Percentiles rank a stretch among this genome's conserved stretches.
These are phyloP conservation scores for Spea hammondii DNA, from an alignment of 2,797 vertebrate species.

Conservation along the genomic window DNA sequence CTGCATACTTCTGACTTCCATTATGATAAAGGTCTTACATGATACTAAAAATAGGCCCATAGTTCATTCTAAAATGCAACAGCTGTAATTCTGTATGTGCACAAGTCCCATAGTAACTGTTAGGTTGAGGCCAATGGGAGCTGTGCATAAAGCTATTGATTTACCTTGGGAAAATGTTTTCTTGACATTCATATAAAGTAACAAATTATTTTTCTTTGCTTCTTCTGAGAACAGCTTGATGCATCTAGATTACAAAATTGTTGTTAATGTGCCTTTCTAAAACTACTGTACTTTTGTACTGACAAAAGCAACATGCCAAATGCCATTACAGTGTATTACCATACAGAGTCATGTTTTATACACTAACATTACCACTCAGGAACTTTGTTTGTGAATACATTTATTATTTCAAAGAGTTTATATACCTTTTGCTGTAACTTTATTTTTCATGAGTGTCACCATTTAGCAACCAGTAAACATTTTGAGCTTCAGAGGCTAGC, in stretches of 20 bases:
- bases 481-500: not conserved
- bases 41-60: too few relatives aligned
- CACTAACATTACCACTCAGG: constrained; percentile 25
- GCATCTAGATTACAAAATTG: constrained; percentile 9
- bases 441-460: constrained; percentile 1
- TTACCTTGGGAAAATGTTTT: constrained; percentile 7
- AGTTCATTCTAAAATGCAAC: too few relatives aligned
- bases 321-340: not conserved
- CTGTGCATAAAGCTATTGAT: not conserved
- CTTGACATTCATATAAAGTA: constrained; percentile 3
- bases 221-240: not conserved
- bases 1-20: too few relatives aligned
- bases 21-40: too few relatives aligned
- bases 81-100: too few relatives aligned
- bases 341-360: constrained; percentile 17
- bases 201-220: constrained; percentile 2
- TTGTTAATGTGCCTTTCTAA: not conserved
- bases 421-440: constrained; percentile 34
- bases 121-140: too few relatives aligned
- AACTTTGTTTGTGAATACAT: constrained; percentile 5
- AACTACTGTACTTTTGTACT: not conserved
- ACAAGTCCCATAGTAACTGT: too few relatives aligned
- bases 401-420: constrained; percentile 29
- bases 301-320: constrained; percentile 9
- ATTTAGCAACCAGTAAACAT: not conserved